phyloP scores from a whole-genome alignment of 2,113 vertebrate species.

The Grus americana region DNA sequence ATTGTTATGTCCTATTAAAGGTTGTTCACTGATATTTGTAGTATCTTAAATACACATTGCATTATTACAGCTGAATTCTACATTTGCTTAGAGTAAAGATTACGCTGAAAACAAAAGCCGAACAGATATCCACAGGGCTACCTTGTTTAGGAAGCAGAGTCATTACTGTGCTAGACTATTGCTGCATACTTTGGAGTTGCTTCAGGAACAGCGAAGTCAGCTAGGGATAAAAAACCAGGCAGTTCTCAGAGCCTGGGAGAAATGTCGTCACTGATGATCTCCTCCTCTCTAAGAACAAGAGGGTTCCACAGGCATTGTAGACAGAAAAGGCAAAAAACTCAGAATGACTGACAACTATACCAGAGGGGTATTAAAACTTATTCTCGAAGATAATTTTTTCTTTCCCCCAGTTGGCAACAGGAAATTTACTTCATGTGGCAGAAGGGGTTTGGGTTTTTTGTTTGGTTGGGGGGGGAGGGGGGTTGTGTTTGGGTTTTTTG shows the following conservation, averaged over 20 bases:
- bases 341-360: not conserved
- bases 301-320: not conserved
- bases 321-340: not conserved
- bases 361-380: not conserved
- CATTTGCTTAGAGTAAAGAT: slow-evolving; percentile 59
- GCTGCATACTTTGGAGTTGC: not conserved
- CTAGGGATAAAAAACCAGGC: not conserved
- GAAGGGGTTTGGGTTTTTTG: not conserved
- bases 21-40: slow-evolving; percentile 70
- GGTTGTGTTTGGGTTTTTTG: too few relatives aligned
- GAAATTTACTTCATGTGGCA: not conserved
- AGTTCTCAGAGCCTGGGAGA: not conserved
- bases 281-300: not conserved
- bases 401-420: not conserved
- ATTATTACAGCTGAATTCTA: slow-evolving; percentile 58
- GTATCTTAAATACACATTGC: slow-evolving; percentile 37
- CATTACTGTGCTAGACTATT: not conserved
- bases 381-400: not conserved
- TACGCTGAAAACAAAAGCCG: slow-evolving; percentile 44
- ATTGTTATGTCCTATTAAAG: slow-evolving; percentile 71
- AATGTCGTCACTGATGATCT: not conserved
- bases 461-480: not conserved
- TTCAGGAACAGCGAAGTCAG: not conserved
- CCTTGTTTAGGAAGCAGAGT: not conserved
- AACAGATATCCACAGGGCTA: not conserved